A percentile compares a stretch with the other conserved stretches of the same genome.
Evolutionary conservation across 2,797 vertebrate genomes (phyloP).

Genomic region (Lophura swinhoii): DNA sequence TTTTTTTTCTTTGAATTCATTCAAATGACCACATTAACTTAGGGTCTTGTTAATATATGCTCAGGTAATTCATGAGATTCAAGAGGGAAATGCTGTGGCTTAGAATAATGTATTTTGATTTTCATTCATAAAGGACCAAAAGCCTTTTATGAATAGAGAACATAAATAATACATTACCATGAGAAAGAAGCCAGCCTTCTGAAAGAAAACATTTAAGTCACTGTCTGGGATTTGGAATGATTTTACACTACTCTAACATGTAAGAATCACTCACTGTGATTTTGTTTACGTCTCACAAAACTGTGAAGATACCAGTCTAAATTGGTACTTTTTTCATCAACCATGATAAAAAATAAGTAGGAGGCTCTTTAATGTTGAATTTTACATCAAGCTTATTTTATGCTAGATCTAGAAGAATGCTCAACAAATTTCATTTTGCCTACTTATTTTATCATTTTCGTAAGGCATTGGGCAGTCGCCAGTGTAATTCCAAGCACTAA

Average conservation of each 20-base stretch:
- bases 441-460: not conserved
- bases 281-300: not conserved
- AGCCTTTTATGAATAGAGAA: not conserved
- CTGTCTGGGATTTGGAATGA: not conserved
- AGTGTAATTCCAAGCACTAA: not conserved
- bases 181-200: not conserved
- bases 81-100: not conserved
- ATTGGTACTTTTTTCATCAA: not conserved
- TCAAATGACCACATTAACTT: not conserved
- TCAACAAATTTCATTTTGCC: not conserved
- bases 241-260: not conserved
- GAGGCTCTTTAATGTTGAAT: not conserved
- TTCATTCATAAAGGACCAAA: not conserved
- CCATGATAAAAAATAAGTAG: not conserved
- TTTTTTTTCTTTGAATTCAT: not conserved
- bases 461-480: not conserved
- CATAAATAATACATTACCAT: not conserved
- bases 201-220: not conserved
- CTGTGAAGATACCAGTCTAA: not conserved
- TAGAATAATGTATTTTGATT: not conserved
- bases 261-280: not conserved
- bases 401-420: not conserved
- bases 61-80: not conserved
- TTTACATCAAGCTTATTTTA: not conserved
- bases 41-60: not conserved